These are phyloP conservation scores for Cryptophagus acutangulus DNA, from an alignment of 2,888 invertebrate genomes.

Conservation along the genomic window DNA sequence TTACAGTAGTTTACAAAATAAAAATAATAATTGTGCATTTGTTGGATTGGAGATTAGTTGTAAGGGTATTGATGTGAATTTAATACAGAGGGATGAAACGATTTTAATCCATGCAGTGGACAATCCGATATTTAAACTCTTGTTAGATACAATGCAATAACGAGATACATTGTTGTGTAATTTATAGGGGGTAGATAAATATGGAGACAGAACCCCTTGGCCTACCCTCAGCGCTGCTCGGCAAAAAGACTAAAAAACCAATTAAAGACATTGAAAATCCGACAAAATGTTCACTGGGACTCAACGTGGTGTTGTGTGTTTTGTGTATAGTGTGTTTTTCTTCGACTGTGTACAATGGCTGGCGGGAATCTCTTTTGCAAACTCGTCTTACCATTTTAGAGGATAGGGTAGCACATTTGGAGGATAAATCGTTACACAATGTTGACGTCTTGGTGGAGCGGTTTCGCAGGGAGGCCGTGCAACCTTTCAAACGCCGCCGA, in stretches of 20 bases:
- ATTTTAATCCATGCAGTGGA: not conserved
- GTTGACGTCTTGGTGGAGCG: slow-evolving; percentile 53
- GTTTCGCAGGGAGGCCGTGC: slow-evolving; percentile 52
- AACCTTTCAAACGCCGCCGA: slow-evolving; percentile 44
- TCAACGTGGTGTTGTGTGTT: slow-evolving; percentile 56
- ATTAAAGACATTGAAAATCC: slow-evolving; percentile 1
- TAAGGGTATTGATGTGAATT: not conserved
- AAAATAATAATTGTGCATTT: too few relatives aligned
- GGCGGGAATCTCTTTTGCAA: slow-evolving; percentile 55
- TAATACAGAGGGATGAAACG: slow-evolving; percentile 7
- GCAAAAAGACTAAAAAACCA: slow-evolving; percentile 30
- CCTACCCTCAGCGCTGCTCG: slow-evolving; percentile 26
- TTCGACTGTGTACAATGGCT: slow-evolving; percentile 57
- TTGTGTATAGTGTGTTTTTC: slow-evolving; percentile 60
- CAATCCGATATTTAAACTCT: too few relatives aligned
- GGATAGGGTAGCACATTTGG: slow-evolving; percentile 54
- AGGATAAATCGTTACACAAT: slow-evolving; percentile 46
- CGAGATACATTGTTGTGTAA: slow-evolving; percentile 32
- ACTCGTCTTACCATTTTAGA: slow-evolving; percentile 53
- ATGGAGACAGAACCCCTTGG: slow-evolving; percentile 42
- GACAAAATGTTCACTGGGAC: slow-evolving; percentile 20
- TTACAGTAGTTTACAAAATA: too few relatives aligned
- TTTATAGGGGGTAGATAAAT: slow-evolving; percentile 29
- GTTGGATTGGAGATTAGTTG: too few relatives aligned
- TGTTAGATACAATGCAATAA: slow-evolving; percentile 34